Evolutionary conservation across 2,113 vertebrate genomes (phyloP).

Genomic region (Phylloscopus trochilus): DNA sequence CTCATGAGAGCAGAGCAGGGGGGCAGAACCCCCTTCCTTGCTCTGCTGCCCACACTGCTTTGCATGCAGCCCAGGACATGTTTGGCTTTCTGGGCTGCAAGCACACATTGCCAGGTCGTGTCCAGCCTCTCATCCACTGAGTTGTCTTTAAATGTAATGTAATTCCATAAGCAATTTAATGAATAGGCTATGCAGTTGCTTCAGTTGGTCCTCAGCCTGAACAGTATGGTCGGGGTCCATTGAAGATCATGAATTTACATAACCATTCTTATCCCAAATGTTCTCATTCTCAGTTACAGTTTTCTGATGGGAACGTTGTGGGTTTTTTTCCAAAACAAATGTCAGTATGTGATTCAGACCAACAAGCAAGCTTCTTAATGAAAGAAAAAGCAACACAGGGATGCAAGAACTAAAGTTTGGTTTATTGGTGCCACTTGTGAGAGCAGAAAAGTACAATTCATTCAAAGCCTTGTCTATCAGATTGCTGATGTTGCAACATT

Average conservation of each 20-base stretch:
- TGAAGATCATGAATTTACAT: not conserved
- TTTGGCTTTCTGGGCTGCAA: not conserved
- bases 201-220: not conserved
- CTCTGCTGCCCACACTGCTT: not conserved
- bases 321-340: not conserved
- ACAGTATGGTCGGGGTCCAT: not conserved
- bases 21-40: not conserved
- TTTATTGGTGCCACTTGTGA: constrained; percentile 65
- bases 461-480: constrained; percentile 65
- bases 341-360: not conserved
- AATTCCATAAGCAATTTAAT: not conserved
- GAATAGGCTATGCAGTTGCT: not conserved
- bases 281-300: not conserved
- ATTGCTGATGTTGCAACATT: constrained; percentile 54
- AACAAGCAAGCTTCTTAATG: not conserved
- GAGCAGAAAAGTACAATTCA: constrained; percentile 46
- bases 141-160: not conserved
- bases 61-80: not conserved
- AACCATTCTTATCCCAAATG: not conserved
- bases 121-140: not conserved
- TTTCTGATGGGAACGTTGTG: not conserved
- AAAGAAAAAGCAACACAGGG: not conserved
- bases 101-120: not conserved
- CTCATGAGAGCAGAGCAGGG: not conserved
- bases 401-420: not conserved